Evolutionary conservation across 2,888 invertebrate genomes (phyloP).

Genomic region (Netelia inedita): DNA sequence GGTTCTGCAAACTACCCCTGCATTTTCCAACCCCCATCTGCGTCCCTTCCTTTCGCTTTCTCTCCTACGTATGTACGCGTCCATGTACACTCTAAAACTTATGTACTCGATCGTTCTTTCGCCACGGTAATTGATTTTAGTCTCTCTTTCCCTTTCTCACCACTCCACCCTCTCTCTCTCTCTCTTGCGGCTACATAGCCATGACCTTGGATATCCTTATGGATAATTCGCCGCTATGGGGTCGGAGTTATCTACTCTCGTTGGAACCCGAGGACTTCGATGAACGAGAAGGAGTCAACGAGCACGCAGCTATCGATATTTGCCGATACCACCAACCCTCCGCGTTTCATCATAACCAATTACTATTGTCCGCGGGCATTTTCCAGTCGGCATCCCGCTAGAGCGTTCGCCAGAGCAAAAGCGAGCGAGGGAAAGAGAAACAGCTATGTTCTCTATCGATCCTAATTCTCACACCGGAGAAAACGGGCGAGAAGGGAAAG

Average conservation of each 20-base stretch:
- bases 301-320: constrained; percentile 47
- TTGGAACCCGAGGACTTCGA: constrained; percentile 18
- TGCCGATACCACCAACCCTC: constrained; percentile 39
- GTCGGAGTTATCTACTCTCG: constrained; percentile 20
- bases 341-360: constrained; percentile 61
- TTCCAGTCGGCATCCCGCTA: constrained; percentile 15
- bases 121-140: constrained; percentile 48
- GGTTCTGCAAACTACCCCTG: constrained; percentile 40
- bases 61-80: constrained; percentile 50
- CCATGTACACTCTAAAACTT: background rate
- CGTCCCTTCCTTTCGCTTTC: constrained; percentile 15
- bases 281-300: constrained; percentile 8
- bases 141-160: constrained; percentile 11
- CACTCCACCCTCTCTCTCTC: constrained; percentile 3
- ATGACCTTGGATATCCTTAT: constrained; percentile 49
- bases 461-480: constrained; percentile 40
- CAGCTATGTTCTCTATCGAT: constrained; percentile 49
- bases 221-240: constrained; percentile 25
- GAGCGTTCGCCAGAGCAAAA: background rate
- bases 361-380: constrained; percentile 56
- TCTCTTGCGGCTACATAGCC: constrained; percentile 61
- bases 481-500: background rate
- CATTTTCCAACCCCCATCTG: constrained; percentile 52
- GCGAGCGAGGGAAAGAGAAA: background rate
- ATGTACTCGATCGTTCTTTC: constrained; percentile 51